Percentiles rank a stretch among this genome's conserved stretches.
phyloP scores from a whole-genome alignment of 2,113 vertebrate species.

The Donacobius atricapilla region DNA sequence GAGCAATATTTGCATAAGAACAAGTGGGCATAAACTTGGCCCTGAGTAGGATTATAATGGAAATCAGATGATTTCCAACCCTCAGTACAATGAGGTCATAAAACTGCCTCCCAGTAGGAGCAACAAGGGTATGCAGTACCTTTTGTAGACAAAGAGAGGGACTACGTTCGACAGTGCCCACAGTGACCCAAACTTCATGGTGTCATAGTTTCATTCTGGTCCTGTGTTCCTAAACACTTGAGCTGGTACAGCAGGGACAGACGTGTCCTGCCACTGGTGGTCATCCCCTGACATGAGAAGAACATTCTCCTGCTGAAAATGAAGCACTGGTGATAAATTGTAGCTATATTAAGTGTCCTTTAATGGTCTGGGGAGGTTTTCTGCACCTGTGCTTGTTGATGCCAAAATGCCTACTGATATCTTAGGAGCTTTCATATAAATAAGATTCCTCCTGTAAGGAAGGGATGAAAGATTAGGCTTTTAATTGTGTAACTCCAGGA shows the following conservation, averaged over 20 bases:
- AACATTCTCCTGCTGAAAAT: neutral
- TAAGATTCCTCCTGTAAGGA: neutral
- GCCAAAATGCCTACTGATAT: neutral
- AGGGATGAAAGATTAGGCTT: neutral
- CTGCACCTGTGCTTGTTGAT: neutral
- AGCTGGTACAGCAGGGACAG: accelerated
- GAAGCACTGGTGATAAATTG: neutral
- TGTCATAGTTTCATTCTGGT: neutral
- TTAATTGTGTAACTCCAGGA: neutral
- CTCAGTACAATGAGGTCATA: neutral
- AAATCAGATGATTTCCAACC: neutral
- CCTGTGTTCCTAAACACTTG: accelerated
- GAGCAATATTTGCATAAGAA: slow-evolving; percentile 61
- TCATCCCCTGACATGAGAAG: neutral
- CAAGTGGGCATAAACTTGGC: slow-evolving; percentile 57
- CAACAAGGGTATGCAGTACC: neutral
- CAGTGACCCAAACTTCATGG: neutral
- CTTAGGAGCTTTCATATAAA: neutral
- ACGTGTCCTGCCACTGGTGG: neutral
- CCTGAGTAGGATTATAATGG: slow-evolving; percentile 8
- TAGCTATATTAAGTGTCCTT: neutral
- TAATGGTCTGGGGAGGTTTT: neutral
- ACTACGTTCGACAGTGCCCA: accelerated
- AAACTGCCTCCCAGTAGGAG: neutral
- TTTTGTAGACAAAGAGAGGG: neutral